phyloP scores from a whole-genome alignment of 2,797 vertebrate genomes.

The Falco naumanni region DNA sequence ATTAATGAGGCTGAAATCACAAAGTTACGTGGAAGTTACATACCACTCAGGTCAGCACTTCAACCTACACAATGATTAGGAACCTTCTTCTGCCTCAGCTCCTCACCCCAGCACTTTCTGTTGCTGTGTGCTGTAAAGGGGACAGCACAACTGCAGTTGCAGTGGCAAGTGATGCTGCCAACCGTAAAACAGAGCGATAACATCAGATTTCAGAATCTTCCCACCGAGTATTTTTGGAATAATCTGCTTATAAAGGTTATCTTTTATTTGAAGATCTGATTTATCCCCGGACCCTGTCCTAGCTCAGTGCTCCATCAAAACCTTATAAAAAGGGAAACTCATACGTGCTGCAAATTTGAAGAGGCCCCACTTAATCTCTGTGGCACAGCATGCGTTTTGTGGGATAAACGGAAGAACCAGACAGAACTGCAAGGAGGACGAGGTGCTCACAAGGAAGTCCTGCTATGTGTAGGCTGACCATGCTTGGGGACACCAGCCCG shows the following conservation, averaged over 20 bases:
- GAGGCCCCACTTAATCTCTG: not conserved
- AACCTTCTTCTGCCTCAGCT: not conserved
- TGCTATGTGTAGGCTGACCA: not conserved
- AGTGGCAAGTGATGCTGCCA: not conserved
- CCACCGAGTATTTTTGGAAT: not conserved
- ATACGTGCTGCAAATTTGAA: not conserved
- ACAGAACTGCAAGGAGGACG: not conserved
- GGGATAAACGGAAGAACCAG: not conserved
- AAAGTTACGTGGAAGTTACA: not conserved
- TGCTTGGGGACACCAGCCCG: not conserved
- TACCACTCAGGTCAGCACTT: not conserved
- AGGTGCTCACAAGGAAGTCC: not conserved
- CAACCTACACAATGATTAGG: not conserved
- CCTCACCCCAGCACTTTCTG: not conserved
- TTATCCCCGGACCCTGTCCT: not conserved
- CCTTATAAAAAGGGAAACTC: not conserved
- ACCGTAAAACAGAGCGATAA: not conserved
- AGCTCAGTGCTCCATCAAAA: not conserved
- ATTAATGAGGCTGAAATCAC: not conserved
- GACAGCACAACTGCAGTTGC: not conserved
- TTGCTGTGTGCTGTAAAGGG: not conserved
- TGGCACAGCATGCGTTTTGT: fast-evolving
- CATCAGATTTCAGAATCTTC: not conserved
- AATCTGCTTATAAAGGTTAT: not conserved
- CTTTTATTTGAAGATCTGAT: not conserved